Conservation (phyloP, 2,797 vertebrate genomes). For the Mormyrus hasselquistii region DNA sequence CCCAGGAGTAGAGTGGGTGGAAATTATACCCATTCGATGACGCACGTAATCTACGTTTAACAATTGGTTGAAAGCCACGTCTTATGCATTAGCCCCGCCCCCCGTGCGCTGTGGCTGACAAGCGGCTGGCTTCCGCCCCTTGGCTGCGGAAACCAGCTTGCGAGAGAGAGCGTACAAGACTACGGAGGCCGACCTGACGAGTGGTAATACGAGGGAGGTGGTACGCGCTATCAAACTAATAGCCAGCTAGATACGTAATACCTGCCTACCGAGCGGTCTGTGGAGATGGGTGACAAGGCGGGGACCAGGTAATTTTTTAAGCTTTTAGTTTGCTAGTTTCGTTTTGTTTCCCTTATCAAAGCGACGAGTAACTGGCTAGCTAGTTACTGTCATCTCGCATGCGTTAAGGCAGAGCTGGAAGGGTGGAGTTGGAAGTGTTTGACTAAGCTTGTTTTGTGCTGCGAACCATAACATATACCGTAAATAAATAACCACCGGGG, state of each 20-base stretch:
- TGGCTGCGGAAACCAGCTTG: conserved; percentile 43
- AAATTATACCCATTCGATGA: conserved; percentile 21
- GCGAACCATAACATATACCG: background rate
- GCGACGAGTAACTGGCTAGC: conserved; percentile 1
- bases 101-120: conserved; percentile 35
- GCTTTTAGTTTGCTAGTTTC: conserved; percentile 2
- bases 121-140: conserved; percentile 41
- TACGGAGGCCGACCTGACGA: conserved; percentile 14
- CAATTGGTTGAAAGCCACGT: conserved; percentile 30
- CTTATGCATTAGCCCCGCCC: background rate
- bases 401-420: background rate
- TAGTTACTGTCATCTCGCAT: conserved; percentile 7
- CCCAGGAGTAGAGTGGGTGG: conserved; percentile 28
- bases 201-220: conserved; percentile 26
- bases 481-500: background rate
- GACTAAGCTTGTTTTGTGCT: background rate
- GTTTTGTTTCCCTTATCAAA: background rate
- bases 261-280: conserved; percentile 33
- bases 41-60: background rate
- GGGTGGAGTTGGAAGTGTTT: conserved; percentile 7
- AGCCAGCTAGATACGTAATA: conserved; percentile 23
- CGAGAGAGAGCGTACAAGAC: conserved; percentile 20
- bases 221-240: conserved; percentile 23
- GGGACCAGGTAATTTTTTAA: conserved; percentile 46
- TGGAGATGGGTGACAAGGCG: conserved; percentile 51